Evolutionary conservation across 2,888 invertebrate genomes (phyloP), one percentile per base, ranked within the genome.

Genomic region (Galerucella pusilla): DNA sequence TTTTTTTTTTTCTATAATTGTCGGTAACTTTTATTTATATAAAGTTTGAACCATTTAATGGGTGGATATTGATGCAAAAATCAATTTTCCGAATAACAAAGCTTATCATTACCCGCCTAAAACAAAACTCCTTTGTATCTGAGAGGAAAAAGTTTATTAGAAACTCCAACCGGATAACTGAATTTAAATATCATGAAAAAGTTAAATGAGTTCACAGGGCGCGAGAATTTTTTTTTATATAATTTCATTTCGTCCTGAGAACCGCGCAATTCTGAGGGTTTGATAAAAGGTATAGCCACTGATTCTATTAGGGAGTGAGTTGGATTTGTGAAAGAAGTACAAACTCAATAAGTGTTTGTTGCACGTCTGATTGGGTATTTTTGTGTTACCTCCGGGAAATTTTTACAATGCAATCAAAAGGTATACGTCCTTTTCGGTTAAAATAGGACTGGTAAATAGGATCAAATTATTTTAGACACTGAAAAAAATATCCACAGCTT

Each of bases 281-380:
- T 75, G 71, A 67, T 64, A 59, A 74, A 76, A 77, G 78, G 83
- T 85, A 83, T 83, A 85, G 82, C 77, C 82, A 80, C 82, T 86
- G 87, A 87, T 87, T 86, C 84, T 85, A 87, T 87, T 86, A 85
- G 84, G 79, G 77, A 81, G 81, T 78, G 84, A 85, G 84, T 85
- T 83, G 85, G 83, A 82, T 84, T 82, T 79, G 61, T 82, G 82
- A 84, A 83, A 85, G 86, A 86, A 85, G 83, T 85, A 85, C 85
- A 87, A 88, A 88, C 85, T 87, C 87, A 88, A 88, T 88, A 88
- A 88, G 85, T 86, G 87, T 81, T 86, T 85, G 85, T 85, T 86
- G 87, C 86, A 86, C 85, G 85, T 85, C 86, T 88, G 87, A 88
- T 88, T 88, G 88, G 87, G 84, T 84, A 85, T 87, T 87, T 88